These are phyloP conservation scores for Fopius arisanus DNA, from an alignment of 1,140 invertebrate species.

Conservation along the genomic window DNA sequence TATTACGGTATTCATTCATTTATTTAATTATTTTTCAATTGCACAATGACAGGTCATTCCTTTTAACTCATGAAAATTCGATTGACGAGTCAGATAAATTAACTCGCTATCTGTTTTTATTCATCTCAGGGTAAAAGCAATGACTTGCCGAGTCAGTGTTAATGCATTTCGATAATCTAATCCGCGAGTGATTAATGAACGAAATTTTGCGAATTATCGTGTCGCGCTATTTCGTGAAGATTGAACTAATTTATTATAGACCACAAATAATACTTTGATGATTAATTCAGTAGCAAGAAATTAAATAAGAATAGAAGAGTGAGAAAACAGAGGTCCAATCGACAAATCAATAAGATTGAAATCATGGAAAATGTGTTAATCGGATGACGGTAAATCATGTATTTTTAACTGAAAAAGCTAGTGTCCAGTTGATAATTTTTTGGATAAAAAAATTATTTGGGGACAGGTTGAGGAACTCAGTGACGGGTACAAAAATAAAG, in stretches of 20 bases:
- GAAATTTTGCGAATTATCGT: slow-evolving; percentile 38
- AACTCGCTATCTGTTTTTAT: neutral
- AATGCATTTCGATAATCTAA: slow-evolving; percentile 13
- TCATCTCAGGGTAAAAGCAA: neutral
- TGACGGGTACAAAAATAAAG: slow-evolving; percentile 13
- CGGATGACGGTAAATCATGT: neutral
- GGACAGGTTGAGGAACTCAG: slow-evolving; percentile 8
- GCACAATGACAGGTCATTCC: slow-evolving; percentile 8
- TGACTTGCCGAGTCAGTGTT: slow-evolving; percentile 9
- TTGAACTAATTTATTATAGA: slow-evolving; percentile 45
- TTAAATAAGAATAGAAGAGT: neutral
- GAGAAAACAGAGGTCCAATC: neutral
- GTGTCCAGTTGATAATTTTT: neutral
- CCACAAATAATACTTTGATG: slow-evolving; percentile 37
- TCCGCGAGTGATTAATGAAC: slow-evolving; percentile 22
- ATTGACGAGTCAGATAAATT: neutral
- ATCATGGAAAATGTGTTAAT: neutral
- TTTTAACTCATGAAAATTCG: neutral
- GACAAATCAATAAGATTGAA: neutral
- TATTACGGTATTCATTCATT: neutral
- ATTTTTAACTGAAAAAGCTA: neutral
- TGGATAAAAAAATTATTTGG: neutral
- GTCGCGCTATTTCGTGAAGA: slow-evolving; percentile 53
- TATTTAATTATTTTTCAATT: neutral
- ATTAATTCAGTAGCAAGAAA: slow-evolving; percentile 9